Percentiles rank a stretch among this genome's conserved stretches.
phyloP scores from a whole-genome alignment of 1,140 invertebrate species.

The Acromyrmex charruanus region DNA sequence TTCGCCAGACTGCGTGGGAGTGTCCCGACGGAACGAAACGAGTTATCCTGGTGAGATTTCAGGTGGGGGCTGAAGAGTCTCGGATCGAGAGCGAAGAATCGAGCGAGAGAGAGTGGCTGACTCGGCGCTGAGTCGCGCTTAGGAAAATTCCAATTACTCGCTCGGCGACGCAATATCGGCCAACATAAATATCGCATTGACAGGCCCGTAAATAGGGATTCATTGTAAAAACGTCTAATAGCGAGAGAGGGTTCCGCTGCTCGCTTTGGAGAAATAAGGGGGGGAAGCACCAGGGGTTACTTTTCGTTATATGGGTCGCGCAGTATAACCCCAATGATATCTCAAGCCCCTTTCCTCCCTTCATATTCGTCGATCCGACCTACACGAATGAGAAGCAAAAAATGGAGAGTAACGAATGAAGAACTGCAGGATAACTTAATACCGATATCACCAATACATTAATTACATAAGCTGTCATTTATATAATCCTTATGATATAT shows the following conservation, averaged over 20 bases:
- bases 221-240: constrained; percentile 83
- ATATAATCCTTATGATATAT: constrained; percentile 23
- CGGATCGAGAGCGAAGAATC: constrained; percentile 54
- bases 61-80: constrained; percentile 26
- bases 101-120: constrained; percentile 61
- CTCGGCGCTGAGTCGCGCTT: constrained; percentile 73
- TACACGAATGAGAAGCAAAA: constrained; percentile 30
- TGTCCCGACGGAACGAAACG: neutral
- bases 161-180: constrained; percentile 83
- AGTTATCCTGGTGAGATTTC: constrained; percentile 20
- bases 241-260: constrained; percentile 36
- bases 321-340: constrained; percentile 67
- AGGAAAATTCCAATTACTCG: constrained; percentile 85
- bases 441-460: neutral
- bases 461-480: neutral
- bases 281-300: constrained; percentile 27
- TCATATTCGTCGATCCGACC: neutral
- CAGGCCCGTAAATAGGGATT: constrained; percentile 84
- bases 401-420: constrained; percentile 12
- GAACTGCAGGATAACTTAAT: constrained; percentile 10
- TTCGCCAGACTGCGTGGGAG: constrained; percentile 38
- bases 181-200: constrained; percentile 85
- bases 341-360: neutral
- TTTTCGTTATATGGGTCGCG: constrained; percentile 65
- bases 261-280: neutral